Base-by-base conservation (phyloP, 2,888 invertebrate genomes). In the Gryllus longicercus region DNA sequence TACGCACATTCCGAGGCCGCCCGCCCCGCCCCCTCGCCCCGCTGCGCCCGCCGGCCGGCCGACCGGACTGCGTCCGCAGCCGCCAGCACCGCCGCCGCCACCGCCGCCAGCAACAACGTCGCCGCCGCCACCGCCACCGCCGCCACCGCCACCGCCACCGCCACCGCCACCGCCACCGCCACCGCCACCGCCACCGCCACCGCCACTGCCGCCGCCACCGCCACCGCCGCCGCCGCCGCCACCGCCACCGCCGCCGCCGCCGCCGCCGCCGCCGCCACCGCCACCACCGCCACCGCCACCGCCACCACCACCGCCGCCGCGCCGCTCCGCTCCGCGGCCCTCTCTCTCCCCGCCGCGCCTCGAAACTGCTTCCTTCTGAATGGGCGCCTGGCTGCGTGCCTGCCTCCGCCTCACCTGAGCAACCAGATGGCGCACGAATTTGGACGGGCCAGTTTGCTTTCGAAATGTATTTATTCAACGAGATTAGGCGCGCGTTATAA, bases 31-130 rank as follows among this genome's bases (percentile, higher is more conserved):
- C 21, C 25, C 14, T 10, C 21, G 3, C 10, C 25, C 14, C 75
- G 14, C 14, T 21, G 14, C 23, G 18, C 14, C 14, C 75, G 75
- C 75, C 38, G 38, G 38, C 25, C 25, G 25, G 25, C 0, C 38
- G 38, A 78, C 74, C 5, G 78, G 74, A 50, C 78, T 25, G 23
- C 74, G 49, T 5, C 25, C 78, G 16, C 50, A 12, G 38, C 75
- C 74, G 74, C 38, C 63, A 16, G 76, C 76, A 10, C 80, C 21
- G 23, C 18, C 23, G n/a, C 74, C 79, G 14, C 78, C 75, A 23
- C 50, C 18, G 18, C 50, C 38, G 3, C 78, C 75, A 16, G 51
- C 25, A 3, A 2, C n/a, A 3, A 2, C n/a, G 12, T 2, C 21
- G 2, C 2, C 75, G 2, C 21, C 21, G 12, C 12, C 4, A 2